Base-by-base conservation (phyloP, 1,140 invertebrate species). In the Drosophila littoralis region DNA sequence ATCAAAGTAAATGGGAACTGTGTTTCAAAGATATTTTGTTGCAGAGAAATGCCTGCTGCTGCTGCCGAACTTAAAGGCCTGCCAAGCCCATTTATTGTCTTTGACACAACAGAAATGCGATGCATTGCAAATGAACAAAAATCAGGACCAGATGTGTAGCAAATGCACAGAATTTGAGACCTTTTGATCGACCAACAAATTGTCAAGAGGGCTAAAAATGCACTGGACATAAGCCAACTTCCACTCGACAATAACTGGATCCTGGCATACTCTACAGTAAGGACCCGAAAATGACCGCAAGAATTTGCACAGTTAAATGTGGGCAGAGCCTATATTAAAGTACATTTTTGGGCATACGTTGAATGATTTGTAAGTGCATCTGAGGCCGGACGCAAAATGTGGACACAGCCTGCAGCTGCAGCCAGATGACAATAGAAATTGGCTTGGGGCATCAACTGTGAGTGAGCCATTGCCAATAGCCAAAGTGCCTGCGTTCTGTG, bases 371-470 rank as follows among this genome's bases (percentile, higher is more conserved):
- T 43, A 64, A 55, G 52, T 73, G 55, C 50, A 50, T 35, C 52
- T 28, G 55, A 3, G 8, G 7, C 7, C 5, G 28, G 9, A 43
- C 15, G 48, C 10, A 45, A 45, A 28, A 28, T 28, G 22, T 28
- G 7, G 15, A 35, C 28, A 38, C 6, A 52, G 43, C 5, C 38
- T 38, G 52, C 15, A 42, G 58, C 35, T 64, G 64, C 66, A 66
- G 77, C 59, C 77, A 75, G 67, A 63, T 70, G 85, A 89, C 80
- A 90, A 89, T 89, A 68, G 77, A 63, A 84, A 89, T 89, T 84
- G 84, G 71, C 85, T 54, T 40, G 84, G 84, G 84, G 88, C 46
- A 40, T 69, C 42, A 65, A 51, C 22, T 28, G 40, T 36, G 68
- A 61, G 42, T 57, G 42, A 65, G 64, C 58, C 80, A 83, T 83